Evolutionary conservation across 92 coral and sea anemone species (phyloP).

Genomic region (Micromussa lordhowensis): DNA sequence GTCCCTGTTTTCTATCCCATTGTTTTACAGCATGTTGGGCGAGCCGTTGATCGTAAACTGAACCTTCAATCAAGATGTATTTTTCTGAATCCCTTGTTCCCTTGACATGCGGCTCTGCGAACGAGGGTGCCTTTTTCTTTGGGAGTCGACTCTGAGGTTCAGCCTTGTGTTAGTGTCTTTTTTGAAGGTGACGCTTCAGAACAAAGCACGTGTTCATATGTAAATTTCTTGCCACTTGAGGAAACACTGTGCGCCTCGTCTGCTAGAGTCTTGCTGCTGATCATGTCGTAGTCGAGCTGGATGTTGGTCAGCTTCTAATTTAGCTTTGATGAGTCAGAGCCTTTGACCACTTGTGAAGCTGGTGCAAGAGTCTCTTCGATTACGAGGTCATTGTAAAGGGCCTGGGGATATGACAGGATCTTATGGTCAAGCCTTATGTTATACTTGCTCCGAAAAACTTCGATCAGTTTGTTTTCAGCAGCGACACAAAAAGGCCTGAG

Average conservation of each 20-base stretch:
- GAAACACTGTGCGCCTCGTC: neutral
- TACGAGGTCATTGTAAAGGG: too few species aligned
- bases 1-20: neutral
- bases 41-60: slow-evolving; percentile 27
- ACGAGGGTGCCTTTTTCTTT: neutral
- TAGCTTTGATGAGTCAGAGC: neutral
- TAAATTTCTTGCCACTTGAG: neutral
- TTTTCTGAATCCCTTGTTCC: slow-evolving; percentile 36
- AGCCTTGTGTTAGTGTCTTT: neutral
- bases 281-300: slow-evolving; percentile 38
- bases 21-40: slow-evolving; percentile 40
- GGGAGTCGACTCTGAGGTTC: neutral
- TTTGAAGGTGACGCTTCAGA: too few species aligned
- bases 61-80: slow-evolving; percentile 30
- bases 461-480: neutral
- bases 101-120: slow-evolving; percentile 6
- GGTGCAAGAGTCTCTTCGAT: too few species aligned
- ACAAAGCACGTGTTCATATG: neutral
- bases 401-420: too few species aligned
- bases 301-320: neutral
- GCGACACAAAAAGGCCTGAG: neutral
- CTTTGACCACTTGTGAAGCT: too few species aligned
- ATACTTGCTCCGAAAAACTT: neutral
- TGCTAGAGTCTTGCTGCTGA: neutral
- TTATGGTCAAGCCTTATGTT: too few species aligned